Evolutionary conservation across 2,113 vertebrate species (phyloP).

Genomic region (Cepphus grylle): DNA sequence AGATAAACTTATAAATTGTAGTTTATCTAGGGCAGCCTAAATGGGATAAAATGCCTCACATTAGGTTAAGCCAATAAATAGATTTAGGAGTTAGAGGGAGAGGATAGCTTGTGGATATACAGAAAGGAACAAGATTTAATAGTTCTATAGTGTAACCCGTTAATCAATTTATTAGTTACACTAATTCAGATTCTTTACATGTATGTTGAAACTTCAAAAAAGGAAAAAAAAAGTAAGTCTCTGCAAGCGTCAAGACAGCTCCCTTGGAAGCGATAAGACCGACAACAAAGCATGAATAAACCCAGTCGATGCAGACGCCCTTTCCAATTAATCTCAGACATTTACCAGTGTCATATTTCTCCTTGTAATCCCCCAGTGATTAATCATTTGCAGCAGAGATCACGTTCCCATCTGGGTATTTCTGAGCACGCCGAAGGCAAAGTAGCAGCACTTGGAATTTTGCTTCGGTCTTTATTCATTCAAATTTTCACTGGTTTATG

Average conservation of each 20-base stretch:
- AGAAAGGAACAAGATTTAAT: neutral
- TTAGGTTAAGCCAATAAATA: neutral
- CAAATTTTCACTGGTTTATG: neutral
- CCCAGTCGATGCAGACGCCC: neutral
- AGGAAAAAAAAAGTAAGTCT: neutral
- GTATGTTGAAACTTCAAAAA: neutral
- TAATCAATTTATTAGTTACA: neutral
- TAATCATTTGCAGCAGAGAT: conserved; percentile 15
- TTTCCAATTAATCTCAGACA: conserved; percentile 31
- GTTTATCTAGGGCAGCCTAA: no score
- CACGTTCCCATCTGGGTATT: neutral
- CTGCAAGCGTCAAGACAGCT: neutral
- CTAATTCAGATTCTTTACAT: neutral
- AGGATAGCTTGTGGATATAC: neutral
- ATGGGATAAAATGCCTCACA: neutral
- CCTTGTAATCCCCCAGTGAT: conserved; percentile 8
- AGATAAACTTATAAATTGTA: no score
- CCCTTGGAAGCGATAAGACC: neutral
- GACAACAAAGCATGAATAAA: conserved; percentile 31
- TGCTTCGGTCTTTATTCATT: neutral
- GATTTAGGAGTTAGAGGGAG: neutral
- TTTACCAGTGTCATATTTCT: neutral
- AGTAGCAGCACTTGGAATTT: neutral
- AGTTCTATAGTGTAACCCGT: neutral
- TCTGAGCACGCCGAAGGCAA: neutral